These are phyloP conservation scores for Novumbra hubbsi DNA, from an alignment of 2,797 vertebrate species.

Conservation along the genomic window DNA sequence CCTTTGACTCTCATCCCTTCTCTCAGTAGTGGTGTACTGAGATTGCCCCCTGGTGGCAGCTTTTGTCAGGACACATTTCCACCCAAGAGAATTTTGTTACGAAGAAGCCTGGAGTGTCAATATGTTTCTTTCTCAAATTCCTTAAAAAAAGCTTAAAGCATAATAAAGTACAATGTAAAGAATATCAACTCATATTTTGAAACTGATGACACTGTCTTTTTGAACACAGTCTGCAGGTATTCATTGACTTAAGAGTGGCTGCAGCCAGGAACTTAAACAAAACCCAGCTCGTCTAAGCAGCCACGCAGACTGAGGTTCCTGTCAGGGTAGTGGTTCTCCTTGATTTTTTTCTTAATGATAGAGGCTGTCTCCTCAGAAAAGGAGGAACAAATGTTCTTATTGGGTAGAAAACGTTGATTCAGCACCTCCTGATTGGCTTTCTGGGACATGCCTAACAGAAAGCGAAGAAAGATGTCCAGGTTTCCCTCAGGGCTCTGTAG, in stretches of 20 bases:
- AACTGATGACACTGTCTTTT: background rate
- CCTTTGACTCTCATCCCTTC: background rate
- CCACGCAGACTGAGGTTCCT: constrained; percentile 50
- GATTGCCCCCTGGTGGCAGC: constrained; percentile 2
- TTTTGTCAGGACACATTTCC: background rate
- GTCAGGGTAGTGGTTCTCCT: constrained; percentile 39
- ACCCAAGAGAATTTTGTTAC: background rate
- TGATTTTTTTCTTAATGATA: constrained; percentile 61
- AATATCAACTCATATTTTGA: background rate
- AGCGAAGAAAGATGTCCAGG: background rate
- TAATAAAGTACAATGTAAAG: background rate
- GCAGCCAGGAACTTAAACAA: background rate
- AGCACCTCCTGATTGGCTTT: constrained; percentile 62
- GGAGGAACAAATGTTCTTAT: constrained; percentile 23
- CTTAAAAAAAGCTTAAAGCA: background rate
- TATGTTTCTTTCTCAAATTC: background rate
- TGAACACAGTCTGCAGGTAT: background rate
- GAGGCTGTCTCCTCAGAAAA: constrained; percentile 32
- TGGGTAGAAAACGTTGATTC: constrained; percentile 24
- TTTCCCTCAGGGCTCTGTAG: constrained; percentile 3
- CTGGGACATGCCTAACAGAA: background rate
- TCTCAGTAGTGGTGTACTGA: background rate
- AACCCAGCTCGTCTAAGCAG: constrained; percentile 66
- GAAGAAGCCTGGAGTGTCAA: background rate
- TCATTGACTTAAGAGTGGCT: background rate